Evolutionary conservation across 2,113 vertebrate species (phyloP), one percentile per base, ranked within the genome.

Genomic region (Stigmatopora nigra): DNA sequence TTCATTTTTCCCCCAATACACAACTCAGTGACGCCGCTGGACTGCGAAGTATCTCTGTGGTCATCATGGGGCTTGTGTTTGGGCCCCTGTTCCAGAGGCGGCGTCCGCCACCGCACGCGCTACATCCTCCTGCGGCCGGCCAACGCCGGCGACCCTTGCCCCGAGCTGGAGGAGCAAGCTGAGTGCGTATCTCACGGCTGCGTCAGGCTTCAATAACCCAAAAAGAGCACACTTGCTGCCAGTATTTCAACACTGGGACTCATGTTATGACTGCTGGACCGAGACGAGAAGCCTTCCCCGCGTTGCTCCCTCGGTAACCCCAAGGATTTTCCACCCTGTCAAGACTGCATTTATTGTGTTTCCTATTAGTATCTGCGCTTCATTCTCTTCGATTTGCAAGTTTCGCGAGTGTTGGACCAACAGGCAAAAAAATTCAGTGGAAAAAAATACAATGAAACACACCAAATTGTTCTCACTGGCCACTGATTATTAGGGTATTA

Each of bases 1-100:
- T 11, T 69, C 13, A 70, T 12, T 58, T 49, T 51, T 11, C 64
- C 25, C 25, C 4, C 65, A 31, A 31, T 31, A 31, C 0, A 2
- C 0, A 2, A 72, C 64, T 10, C 82, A 92, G 91, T 68, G 19
- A 92, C 91, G 3, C 91, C 91, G 3, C 72, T 92, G 71, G 91
- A 92, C 86, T 92, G 91, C 61, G 88, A 90, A 72, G 90, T 92
- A 59, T 90, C 91, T 8, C 75, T 87, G 61, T 92, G 91, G 91
- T 92, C 91, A 0, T 89, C 90, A 63, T 92, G 91, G 91, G 91
- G 91, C 49, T 77, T 91, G 73, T 92, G 91, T 70, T 67, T 87
- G 58, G 87, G 88, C 7, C 82, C 88, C 36, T 92, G 91, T 64
- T 86, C 88, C 70, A 83, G 79, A 64, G 84, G 84, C 0, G 87